Conservation (phyloP, 2,113 vertebrate genomes). For the Girardinichthys multiradiatus region DNA sequence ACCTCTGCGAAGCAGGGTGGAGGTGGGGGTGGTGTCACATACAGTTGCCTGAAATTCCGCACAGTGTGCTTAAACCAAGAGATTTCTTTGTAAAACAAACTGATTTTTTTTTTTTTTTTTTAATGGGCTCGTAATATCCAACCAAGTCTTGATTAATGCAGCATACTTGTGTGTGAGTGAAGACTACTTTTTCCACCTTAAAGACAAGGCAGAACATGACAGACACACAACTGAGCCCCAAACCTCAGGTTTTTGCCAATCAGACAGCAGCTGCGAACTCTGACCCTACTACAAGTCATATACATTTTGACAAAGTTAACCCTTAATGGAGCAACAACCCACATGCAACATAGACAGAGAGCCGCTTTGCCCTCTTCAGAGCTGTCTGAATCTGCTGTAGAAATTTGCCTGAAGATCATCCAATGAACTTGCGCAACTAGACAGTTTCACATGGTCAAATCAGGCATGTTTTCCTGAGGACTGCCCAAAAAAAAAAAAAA, state of each 20-base stretch:
- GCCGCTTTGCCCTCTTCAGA: not conserved
- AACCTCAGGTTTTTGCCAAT: slow-evolving; percentile 12
- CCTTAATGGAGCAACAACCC: not conserved
- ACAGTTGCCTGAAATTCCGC: slow-evolving; percentile 34
- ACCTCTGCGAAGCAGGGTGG: slow-evolving; percentile 15
- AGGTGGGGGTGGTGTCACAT: not conserved
- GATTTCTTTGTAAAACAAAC: not conserved
- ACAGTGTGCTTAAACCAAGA: not conserved
- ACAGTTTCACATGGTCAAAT: not conserved
- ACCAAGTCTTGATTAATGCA: not conserved
- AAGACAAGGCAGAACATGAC: not conserved
- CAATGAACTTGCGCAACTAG: not conserved
- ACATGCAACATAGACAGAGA: not conserved
- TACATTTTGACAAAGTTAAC: slow-evolving; percentile 12
- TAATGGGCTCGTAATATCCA: not conserved
- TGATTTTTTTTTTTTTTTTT: not conserved
- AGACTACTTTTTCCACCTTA: not conserved
- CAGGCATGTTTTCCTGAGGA: not conserved
- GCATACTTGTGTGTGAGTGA: not conserved
- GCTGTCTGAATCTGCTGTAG: not conserved
- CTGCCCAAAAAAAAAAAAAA: not conserved
- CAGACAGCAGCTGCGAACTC: slow-evolving; percentile 36
- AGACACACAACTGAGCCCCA: not conserved
- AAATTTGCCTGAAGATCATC: not conserved
- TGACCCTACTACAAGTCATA: slow-evolving; percentile 25